Conservation (phyloP, 2,797 vertebrate genomes). For the Liparis tanakae region DNA sequence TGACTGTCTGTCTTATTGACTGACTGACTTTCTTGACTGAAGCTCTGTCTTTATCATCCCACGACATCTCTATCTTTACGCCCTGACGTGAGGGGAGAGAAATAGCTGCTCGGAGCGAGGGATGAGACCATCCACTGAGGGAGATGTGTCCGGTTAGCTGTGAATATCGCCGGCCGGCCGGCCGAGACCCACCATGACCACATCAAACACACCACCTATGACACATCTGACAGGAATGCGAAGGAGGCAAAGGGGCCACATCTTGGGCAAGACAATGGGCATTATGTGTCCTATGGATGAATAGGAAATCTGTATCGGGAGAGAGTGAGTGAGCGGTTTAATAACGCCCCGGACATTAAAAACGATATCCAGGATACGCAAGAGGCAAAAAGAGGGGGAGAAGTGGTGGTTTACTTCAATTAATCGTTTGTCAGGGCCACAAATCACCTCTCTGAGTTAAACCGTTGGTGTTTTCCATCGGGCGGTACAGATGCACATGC, state of each 20-base stretch:
- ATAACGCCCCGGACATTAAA: conserved; percentile 19
- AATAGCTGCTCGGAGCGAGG: conserved; percentile 46
- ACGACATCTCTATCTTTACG: conserved; percentile 36
- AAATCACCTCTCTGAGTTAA: conserved; percentile 65
- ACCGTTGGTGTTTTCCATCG: conserved; percentile 55
- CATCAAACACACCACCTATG: conserved; percentile 49
- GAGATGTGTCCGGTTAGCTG: conserved; percentile 61
- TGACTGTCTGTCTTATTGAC: conserved; percentile 5
- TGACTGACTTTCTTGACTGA: conserved; percentile 15
- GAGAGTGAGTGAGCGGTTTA: conserved; percentile 26
- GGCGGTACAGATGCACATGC: conserved; percentile 18
- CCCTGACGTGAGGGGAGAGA: conserved; percentile 62
- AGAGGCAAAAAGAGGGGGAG: conserved; percentile 30
- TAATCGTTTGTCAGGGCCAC: conserved; percentile 60
- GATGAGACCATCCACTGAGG: conserved; percentile 70
- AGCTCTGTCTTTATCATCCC: conserved; percentile 39
- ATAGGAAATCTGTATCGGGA: conserved; percentile 36
- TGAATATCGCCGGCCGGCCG: conserved; percentile 47
- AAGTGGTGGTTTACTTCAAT: conserved; percentile 67
- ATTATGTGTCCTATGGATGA: conserved; percentile 24
- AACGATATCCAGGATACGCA: conserved; percentile 51
- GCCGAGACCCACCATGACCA: conserved; percentile 49
- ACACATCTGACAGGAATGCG: conserved; percentile 40
- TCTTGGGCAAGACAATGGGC: conserved; percentile 21
- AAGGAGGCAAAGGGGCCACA: conserved; percentile 23